Conservation (phyloP, 2,797 vertebrate species). For the Sebastes trivittatus region DNA sequence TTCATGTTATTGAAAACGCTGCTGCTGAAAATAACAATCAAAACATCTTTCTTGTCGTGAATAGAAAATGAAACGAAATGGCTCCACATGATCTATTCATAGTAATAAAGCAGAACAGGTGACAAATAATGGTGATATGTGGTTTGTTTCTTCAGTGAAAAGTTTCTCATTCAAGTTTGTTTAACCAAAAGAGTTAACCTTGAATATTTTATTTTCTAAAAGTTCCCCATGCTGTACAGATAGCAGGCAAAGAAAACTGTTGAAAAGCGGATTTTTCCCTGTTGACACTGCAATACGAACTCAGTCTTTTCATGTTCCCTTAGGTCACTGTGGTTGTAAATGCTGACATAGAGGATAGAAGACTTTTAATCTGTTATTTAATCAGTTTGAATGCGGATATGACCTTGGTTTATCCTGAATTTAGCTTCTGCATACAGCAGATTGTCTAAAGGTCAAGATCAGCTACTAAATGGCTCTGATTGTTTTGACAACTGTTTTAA, state of each 20-base stretch:
- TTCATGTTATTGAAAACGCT: slow-evolving; percentile 31
- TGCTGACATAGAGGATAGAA: not conserved
- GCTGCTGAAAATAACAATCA: slow-evolving; percentile 31
- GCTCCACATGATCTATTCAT: slow-evolving; percentile 4
- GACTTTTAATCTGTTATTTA: not conserved
- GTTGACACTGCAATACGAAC: not conserved
- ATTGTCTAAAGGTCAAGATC: too few relatives aligned
- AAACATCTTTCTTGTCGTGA: not conserved
- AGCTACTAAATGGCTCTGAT: not conserved
- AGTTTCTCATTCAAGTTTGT: not conserved
- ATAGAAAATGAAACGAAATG: slow-evolving; percentile 21
- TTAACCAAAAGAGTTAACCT: not conserved
- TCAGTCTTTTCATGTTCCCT: not conserved
- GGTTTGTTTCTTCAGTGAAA: not conserved
- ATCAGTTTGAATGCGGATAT: not conserved
- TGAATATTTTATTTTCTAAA: not conserved
- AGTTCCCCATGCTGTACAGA: not conserved
- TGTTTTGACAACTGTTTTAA: not conserved
- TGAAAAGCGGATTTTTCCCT: not conserved
- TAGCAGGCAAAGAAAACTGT: not conserved
- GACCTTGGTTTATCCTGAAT: slow-evolving; percentile 1
- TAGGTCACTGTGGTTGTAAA: slow-evolving; percentile 1
- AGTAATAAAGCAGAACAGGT: not conserved
- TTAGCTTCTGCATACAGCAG: not conserved
- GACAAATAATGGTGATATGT: not conserved